Base-by-base conservation (phyloP, 2,888 invertebrate species). In the Lasioglossum malachurum region DNA sequence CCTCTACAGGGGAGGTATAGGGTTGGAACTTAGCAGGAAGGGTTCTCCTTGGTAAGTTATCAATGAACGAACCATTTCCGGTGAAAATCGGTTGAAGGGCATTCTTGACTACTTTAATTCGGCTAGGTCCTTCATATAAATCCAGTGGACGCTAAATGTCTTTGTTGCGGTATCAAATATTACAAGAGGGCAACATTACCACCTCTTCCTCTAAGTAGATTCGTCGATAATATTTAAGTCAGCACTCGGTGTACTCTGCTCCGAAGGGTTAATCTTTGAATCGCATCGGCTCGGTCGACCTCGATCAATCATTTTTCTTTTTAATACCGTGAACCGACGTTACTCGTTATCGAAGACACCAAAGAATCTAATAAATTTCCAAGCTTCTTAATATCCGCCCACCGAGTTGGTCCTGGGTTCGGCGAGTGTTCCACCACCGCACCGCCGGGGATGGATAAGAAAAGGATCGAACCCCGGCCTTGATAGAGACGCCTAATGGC, bases 401-500 rank as follows among this genome's bases (percentile, higher is more conserved):
- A 79, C 69, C 67, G 79, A 8, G 73, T 77, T 67, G 81, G 41
- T 10, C 44, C 78, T 41, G 19, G n/a, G 64, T 38, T n/a, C 82
- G 10, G 31, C 60, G 41, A 73, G 67, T 60, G 83, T 79, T 69
- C 72, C 57, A 27, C 27, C 27, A 53, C 72, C 57, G 0, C 27
- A 53, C 72, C 57, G 0, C 12, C 38, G 69, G 67, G 35, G 2
- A 23, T 49, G 16, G 69, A 44, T 53, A 75, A 67, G 76, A 57
- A 69, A 67, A 80, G 69, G 75, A 75, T 79, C 72, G 82, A 49
- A 76, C 57, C 57, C 41, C 38, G 16, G 67, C 53, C 12, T 73
- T 79, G 79, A 83, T 83, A 80, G 74, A 83, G 80, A 86, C 31
- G 69, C 78, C 77, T 83, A 83, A 79, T 79, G 83, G 78, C 82